These are phyloP conservation scores for Vanessa cardui DNA, from an alignment of 2,888 invertebrate species.

Conservation along the genomic window DNA sequence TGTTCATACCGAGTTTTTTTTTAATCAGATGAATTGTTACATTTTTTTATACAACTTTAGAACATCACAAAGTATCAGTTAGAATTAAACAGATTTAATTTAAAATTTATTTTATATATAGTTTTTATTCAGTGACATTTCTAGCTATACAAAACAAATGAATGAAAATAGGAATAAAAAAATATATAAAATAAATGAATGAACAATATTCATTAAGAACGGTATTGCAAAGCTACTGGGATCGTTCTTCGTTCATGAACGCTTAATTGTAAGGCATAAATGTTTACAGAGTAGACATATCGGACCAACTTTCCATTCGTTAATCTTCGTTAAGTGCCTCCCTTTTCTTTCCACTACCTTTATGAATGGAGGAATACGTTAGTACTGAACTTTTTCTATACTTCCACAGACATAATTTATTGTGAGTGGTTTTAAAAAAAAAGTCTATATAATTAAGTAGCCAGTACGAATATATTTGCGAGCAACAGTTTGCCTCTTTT, in stretches of 20 bases:
- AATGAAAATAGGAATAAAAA: not conserved
- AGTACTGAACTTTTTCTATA: slow-evolving; percentile 23
- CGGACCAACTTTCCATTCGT: slow-evolving; percentile 46
- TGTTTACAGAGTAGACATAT: slow-evolving; percentile 17
- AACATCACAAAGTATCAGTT: not conserved
- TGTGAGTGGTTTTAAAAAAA: not conserved
- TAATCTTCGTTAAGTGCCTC: slow-evolving; percentile 47
- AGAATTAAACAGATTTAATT: not conserved
- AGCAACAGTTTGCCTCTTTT: too few relatives aligned
- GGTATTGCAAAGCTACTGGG: not conserved
- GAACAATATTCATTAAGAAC: too few relatives aligned
- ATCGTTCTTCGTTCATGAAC: slow-evolving; percentile 1
- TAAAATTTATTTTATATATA: not conserved
- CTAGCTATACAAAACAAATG: too few relatives aligned
- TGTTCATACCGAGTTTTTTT: too few relatives aligned
- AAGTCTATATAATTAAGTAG: not conserved
- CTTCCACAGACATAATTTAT: not conserved
- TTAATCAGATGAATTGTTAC: too few relatives aligned
- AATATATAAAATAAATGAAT: too few relatives aligned
- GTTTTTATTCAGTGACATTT: not conserved
- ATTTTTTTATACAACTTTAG: too few relatives aligned
- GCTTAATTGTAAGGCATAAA: slow-evolving; percentile 4
- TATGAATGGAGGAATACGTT: slow-evolving; percentile 32
- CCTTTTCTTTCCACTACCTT: slow-evolving; percentile 41
- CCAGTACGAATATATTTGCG: too few relatives aligned